Percentiles rank a stretch among this genome's conserved stretches.
These are phyloP conservation scores for Ephestia elutella DNA, from an alignment of 1,140 invertebrate genomes.

Conservation along the genomic window DNA sequence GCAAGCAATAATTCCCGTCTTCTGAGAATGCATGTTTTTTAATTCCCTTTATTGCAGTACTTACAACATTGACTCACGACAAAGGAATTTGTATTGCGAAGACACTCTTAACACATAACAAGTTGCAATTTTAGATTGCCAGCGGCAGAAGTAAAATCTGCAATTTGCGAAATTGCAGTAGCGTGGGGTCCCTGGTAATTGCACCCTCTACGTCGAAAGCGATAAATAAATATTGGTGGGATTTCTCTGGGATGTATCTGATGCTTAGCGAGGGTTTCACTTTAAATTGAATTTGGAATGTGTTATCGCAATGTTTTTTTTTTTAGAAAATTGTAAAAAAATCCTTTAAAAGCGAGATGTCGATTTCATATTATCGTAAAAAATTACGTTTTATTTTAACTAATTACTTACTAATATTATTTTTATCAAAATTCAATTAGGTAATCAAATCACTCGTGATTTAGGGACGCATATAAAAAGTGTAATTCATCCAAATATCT, in stretches of 20 bases:
- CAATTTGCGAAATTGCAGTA: slow-evolving; percentile 68
- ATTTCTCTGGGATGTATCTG: slow-evolving; percentile 29
- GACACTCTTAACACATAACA: slow-evolving; percentile 34
- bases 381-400: no score
- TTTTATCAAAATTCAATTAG: no score
- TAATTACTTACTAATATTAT: no score
- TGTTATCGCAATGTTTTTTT: no score
- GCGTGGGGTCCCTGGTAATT: slow-evolving; percentile 59
- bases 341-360: no score
- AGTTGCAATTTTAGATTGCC: slow-evolving; percentile 56
- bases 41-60: not conserved
- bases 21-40: not conserved
- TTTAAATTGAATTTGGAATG: slow-evolving; percentile 9
- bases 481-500: no score
- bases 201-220: slow-evolving; percentile 52
- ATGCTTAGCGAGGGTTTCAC: slow-evolving; percentile 18
- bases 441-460: no score
- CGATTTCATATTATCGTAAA: no score
- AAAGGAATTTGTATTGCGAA: slow-evolving; percentile 21
- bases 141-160: slow-evolving; percentile 60
- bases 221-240: slow-evolving; percentile 62
- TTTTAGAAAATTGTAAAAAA: no score
- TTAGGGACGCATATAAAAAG: no score
- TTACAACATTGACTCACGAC: not conserved
- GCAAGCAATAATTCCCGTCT: not conserved